phyloP scores from a whole-genome alignment of 2,113 vertebrate species.

The Thermophis baileyi region DNA sequence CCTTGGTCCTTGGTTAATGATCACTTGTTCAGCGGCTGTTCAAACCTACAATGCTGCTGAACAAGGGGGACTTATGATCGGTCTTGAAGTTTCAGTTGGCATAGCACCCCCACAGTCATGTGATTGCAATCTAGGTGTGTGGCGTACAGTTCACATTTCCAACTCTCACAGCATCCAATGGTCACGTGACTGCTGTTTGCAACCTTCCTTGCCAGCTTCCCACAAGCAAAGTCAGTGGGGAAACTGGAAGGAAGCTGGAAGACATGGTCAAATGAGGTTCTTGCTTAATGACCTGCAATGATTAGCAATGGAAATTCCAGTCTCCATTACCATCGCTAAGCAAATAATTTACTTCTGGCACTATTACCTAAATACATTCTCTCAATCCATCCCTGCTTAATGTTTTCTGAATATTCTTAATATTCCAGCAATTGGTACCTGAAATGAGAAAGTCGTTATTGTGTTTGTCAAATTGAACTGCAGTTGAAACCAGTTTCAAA shows the following conservation, averaged over 20 bases:
- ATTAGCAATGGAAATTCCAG: neutral
- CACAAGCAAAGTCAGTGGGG: neutral
- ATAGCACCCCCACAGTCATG: neutral
- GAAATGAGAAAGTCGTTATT: neutral
- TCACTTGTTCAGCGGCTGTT: neutral
- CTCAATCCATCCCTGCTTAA: neutral
- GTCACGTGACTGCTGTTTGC: neutral
- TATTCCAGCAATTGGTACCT: neutral
- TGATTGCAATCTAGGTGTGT: neutral
- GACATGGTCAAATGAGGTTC: neutral
- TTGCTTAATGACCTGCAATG: neutral
- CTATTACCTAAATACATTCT: neutral
- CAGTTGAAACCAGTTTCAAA: neutral
- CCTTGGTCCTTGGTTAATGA: neutral
- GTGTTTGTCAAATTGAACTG: neutral
- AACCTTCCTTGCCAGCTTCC: neutral
- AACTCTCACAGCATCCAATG: neutral
- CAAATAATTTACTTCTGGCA: neutral
- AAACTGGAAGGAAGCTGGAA: neutral
- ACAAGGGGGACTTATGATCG: neutral
- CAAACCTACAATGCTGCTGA: neutral
- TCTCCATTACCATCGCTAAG: neutral
- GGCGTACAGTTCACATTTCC: neutral
- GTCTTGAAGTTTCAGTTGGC: neutral
- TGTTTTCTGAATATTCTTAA: neutral